phyloP scores from a whole-genome alignment of 1,140 invertebrate species.

The Nasonia vitripennis region DNA sequence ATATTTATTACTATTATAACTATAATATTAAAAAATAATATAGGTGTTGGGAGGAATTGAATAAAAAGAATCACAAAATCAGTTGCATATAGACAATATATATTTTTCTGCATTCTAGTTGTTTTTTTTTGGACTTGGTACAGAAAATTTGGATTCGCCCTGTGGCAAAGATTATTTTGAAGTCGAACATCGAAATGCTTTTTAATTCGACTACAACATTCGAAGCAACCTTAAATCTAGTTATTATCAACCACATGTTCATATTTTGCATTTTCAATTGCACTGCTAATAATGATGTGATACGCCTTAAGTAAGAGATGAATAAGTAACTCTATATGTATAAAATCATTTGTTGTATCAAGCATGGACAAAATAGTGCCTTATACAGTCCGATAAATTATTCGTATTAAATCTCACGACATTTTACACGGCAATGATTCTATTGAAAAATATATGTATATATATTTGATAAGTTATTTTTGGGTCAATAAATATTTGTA shows the following conservation, averaged over 20 bases:
- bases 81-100: slow-evolving; percentile 42
- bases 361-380: neutral
- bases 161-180: slow-evolving; percentile 3
- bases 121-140: neutral
- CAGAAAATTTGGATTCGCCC: neutral
- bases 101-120: slow-evolving; percentile 12
- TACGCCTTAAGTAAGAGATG: neutral
- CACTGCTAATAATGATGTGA: neutral
- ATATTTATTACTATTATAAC: too few species aligned
- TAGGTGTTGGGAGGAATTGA: neutral
- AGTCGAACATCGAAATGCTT: neutral
- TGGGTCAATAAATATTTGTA: neutral
- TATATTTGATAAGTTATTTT: neutral
- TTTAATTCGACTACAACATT: slow-evolving; percentile 19
- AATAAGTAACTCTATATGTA: neutral
- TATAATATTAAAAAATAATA: too few species aligned
- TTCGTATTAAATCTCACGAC: neutral
- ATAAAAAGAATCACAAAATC: neutral
- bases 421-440: neutral
- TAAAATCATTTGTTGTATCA: neutral
- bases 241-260: slow-evolving; percentile 48
- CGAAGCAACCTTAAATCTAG: slow-evolving; percentile 38
- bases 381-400: neutral
- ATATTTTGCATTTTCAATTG: slow-evolving; percentile 18
- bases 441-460: neutral